Evolutionary conservation across 2,888 invertebrate species (phyloP).

Genomic region (Tigriopus californicus): DNA sequence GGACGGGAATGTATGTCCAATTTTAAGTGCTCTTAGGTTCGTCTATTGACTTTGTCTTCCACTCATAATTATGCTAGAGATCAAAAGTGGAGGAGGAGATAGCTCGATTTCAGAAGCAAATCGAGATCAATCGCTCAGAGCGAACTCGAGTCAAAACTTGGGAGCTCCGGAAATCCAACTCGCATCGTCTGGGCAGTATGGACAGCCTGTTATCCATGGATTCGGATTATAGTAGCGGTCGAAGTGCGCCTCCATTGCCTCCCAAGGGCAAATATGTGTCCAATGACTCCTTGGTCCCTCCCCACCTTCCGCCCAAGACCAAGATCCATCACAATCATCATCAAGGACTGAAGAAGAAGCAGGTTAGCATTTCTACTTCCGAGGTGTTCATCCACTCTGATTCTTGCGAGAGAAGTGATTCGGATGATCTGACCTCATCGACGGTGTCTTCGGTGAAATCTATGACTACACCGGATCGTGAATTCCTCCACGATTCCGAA

Average conservation of each 20-base stretch:
- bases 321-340: too few species aligned
- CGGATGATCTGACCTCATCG: too few species aligned
- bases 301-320: neutral
- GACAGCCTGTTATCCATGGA: constrained; percentile 11
- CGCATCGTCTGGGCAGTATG: neutral
- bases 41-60: too few species aligned
- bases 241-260: neutral
- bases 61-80: too few species aligned
- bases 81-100: constrained; percentile 10
- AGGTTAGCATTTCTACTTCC: neutral
- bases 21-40: too few species aligned
- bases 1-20: too few species aligned
- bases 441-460: too few species aligned
- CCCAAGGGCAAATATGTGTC: neutral
- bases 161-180: neutral
- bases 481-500: neutral
- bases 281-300: neutral
- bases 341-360: neutral
- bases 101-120: constrained; percentile 3
- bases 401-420: too few species aligned
- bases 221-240: neutral
- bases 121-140: constrained; percentile 2
- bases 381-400: neutral
- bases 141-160: neutral
- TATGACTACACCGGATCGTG: too few species aligned